Conservation (phyloP, 2,888 invertebrate species). For the Cantharis lateralis region DNA sequence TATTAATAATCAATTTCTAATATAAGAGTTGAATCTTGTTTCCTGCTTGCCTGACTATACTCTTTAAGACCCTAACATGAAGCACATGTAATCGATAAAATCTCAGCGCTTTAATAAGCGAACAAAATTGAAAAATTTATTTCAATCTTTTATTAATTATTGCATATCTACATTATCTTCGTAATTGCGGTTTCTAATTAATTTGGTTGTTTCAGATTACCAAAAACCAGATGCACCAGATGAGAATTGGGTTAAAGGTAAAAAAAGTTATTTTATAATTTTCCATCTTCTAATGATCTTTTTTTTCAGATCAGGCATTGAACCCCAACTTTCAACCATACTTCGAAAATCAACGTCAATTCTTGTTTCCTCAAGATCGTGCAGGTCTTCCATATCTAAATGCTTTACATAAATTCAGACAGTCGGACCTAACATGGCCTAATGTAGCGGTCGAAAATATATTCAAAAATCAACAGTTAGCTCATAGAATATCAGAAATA, state of each 20-base stretch:
- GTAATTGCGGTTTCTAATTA: neutral
- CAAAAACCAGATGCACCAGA: conserved; percentile 13
- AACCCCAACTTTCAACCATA: conserved; percentile 10
- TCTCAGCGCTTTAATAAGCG: neutral
- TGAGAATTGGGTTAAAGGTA: conserved; percentile 22
- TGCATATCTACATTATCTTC: neutral
- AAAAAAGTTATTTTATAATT: neutral
- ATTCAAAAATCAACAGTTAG: conserved; percentile 14
- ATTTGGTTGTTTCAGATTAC: conserved; percentile 13
- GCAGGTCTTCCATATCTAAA: conserved; percentile 8
- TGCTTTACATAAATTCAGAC: conserved; percentile 2
- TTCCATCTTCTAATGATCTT: neutral
- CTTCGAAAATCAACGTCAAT: conserved; percentile 3
- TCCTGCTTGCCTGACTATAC: neutral
- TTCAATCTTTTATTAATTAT: neutral
- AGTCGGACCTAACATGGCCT: conserved; percentile 20
- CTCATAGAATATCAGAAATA: conserved; percentile 13
- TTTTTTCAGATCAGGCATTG: conserved; percentile 12
- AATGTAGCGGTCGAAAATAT: conserved; percentile 6
- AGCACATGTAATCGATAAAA: conserved; percentile 9
- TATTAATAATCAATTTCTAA: neutral
- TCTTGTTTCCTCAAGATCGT: conserved; percentile 2
- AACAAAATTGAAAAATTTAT: neutral
- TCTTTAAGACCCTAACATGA: neutral
- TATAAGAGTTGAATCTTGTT: neutral